Evolutionary conservation across 2,888 invertebrate species (phyloP), one percentile per base, ranked within the genome.

Genomic region (Dascillus cervinus): DNA sequence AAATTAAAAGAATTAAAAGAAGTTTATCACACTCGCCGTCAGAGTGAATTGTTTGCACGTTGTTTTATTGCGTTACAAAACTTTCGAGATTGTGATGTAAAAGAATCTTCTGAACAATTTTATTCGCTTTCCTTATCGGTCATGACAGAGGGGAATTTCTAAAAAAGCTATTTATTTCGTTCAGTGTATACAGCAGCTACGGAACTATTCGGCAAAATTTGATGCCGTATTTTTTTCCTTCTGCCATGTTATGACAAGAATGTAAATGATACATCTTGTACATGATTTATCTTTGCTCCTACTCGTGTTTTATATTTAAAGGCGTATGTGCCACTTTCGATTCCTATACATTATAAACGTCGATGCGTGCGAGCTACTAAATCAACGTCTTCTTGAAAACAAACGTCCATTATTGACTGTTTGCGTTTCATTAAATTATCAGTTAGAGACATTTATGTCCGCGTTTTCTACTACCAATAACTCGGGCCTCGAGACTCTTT

Each of bases 401-500:
- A n/a, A n/a, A n/a, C n/a, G n/a, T n/a, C n/a, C n/a, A n/a, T n/a
- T n/a, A n/a, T n/a, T n/a, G n/a, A n/a, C n/a, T n/a, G n/a, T n/a
- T n/a, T n/a, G n/a, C n/a, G n/a, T n/a, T n/a, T n/a, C n/a, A n/a
- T n/a, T n/a, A n/a, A n/a, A n/a, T n/a, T n/a, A n/a, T n/a, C n/a
- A n/a, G n/a, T n/a, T n/a, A n/a, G 17, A 17, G 8, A 17, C 4
- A 17, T 17, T 17, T 17, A 17, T 8, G 17, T 6, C 17, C 8
- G 5, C 17, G 4, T 8, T 21, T 30, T 30, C 29, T 37, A 34
- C 30, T 26, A 27, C 27, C 31, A 37, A 34, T 37, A 34, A 28
- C 34, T 27, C 20, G 31, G 28, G n/a, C n/a, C n/a, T n/a, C 37
- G 24, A 33, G 34, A 39, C 37, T 44, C 37, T 44, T 47, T 48